phyloP scores from a whole-genome alignment of 1,140 invertebrate species.

The Sarcophaga bullata region DNA sequence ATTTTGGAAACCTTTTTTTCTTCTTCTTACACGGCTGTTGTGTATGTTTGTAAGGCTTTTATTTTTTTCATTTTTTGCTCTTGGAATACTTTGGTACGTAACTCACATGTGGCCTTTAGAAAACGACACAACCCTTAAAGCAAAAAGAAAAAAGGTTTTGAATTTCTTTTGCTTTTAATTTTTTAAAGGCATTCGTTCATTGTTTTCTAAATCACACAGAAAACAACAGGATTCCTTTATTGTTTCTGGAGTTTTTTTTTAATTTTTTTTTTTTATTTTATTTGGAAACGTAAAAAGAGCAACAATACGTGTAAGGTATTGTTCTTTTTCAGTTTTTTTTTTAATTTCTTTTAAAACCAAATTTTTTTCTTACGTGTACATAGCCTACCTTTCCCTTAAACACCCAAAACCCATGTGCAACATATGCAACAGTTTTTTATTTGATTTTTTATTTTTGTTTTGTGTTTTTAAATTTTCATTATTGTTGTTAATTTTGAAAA shows the following conservation, averaged over 20 bases:
- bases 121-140: constrained; percentile 11
- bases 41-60: constrained; percentile 3
- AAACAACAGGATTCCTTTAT: constrained; percentile 33
- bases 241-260: background rate
- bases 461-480: too few relatives aligned
- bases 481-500: background rate
- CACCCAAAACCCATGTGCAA: background rate
- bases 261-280: too few relatives aligned
- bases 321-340: background rate
- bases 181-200: constrained; percentile 12
- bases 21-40: background rate
- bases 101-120: background rate
- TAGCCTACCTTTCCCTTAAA: too few relatives aligned
- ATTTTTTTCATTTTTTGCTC: background rate
- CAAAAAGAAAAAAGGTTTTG: constrained; percentile 25
- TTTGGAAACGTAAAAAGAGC: constrained; percentile 34
- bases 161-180: constrained; percentile 35
- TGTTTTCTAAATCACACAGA: constrained; percentile 19
- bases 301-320: constrained; percentile 28
- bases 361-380: too few relatives aligned
- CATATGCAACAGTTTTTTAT: constrained; percentile 32
- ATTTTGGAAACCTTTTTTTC: background rate
- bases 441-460: background rate
- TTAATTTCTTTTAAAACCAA: background rate
- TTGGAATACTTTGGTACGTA: too few relatives aligned